A percentile compares a stretch with the other conserved stretches of the same genome.
phyloP scores from a whole-genome alignment of 2,888 invertebrate species.

The Synergus japonicus region DNA sequence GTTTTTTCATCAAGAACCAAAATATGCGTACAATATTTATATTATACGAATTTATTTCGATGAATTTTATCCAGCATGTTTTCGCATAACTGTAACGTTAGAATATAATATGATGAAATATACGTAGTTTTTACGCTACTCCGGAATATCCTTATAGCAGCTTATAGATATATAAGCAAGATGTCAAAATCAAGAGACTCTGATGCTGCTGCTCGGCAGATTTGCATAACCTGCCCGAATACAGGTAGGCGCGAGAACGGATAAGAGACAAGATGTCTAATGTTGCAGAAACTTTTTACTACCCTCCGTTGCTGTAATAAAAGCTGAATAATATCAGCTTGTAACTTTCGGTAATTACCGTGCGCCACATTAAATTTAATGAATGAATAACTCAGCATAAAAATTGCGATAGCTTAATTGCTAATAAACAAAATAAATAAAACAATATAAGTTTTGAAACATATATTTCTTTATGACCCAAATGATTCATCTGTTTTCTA shows the following conservation, averaged over 20 bases:
- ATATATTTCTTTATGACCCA: not conserved
- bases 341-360: slow-evolving; percentile 48
- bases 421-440: not conserved
- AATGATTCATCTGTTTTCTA: not conserved
- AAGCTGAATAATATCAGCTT: slow-evolving; percentile 53
- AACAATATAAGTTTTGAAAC: not conserved
- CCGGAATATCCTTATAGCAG: not conserved
- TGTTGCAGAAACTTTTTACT: slow-evolving; percentile 70
- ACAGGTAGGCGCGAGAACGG: slow-evolving; percentile 60
- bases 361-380: slow-evolving; percentile 4
- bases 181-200: not conserved
- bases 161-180: not conserved
- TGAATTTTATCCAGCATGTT: not conserved
- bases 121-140: not conserved
- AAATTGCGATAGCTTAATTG: no score
- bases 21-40: no score
- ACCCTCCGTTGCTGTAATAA: slow-evolving; percentile 50
- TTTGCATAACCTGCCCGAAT: slow-evolving; percentile 69
- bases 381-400: slow-evolving; percentile 21
- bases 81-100: not conserved
- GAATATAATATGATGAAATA: no score
- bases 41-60: not conserved
- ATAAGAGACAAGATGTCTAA: slow-evolving; percentile 68
- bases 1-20: slow-evolving; percentile 45
- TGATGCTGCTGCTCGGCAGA: slow-evolving; percentile 41